These are phyloP conservation scores for Chydorus sphaericus DNA, from an alignment of 2,888 invertebrate genomes.

Conservation along the genomic window DNA sequence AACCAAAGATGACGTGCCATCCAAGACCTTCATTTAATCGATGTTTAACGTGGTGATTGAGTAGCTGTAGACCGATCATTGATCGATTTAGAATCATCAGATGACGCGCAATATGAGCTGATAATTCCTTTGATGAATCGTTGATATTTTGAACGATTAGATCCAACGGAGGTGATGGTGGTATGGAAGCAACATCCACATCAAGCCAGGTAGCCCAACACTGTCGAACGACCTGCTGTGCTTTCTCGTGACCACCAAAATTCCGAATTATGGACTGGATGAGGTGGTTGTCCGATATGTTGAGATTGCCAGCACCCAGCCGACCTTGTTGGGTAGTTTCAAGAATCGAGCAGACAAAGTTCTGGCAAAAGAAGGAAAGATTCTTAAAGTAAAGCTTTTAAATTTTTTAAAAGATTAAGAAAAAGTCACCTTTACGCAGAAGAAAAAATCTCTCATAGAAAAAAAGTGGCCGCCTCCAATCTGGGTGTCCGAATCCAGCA, in stretches of 20 bases:
- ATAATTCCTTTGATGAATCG: background rate
- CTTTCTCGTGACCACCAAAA: slow-evolving; percentile 5
- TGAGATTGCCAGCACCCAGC: background rate
- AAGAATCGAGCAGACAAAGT: slow-evolving; percentile 5
- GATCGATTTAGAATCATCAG: slow-evolving; percentile 8
- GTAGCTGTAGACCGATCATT: slow-evolving; percentile 5
- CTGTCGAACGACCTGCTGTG: background rate
- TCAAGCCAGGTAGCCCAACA: background rate
- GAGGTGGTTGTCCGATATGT: background rate
- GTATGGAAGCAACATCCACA: background rate
- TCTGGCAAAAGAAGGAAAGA: slow-evolving; percentile 3
- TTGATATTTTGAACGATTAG: background rate
- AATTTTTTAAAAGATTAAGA: too few species aligned
- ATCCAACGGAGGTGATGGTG: background rate
- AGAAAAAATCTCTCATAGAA: slow-evolving; percentile 10
- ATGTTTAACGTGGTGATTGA: background rate
- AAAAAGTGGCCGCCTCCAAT: slow-evolving; percentile 7
- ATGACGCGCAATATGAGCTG: slow-evolving; percentile 4
- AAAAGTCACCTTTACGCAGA: too few species aligned
- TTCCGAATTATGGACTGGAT: slow-evolving; percentile 4
- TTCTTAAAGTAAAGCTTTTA: too few species aligned
- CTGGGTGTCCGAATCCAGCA: background rate
- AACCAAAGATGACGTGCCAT: slow-evolving; percentile 8
- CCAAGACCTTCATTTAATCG: background rate
- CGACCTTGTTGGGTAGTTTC: background rate